phyloP scores from a whole-genome alignment of 2,888 invertebrate genomes.

The Epicampocera succincta region DNA sequence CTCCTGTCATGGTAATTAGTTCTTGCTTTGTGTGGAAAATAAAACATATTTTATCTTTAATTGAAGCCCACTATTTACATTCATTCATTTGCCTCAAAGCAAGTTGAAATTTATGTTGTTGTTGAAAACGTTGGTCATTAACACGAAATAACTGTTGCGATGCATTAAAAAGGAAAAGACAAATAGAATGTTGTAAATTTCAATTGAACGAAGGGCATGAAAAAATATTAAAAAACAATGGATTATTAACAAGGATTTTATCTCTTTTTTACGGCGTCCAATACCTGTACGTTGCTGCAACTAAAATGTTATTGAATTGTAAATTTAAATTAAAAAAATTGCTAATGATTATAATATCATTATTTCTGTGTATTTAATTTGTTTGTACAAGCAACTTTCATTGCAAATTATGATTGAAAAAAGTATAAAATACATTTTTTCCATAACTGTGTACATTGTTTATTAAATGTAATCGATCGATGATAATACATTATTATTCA shows the following conservation, averaged over 20 bases:
- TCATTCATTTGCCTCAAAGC: slow-evolving; percentile 13
- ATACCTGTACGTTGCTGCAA: slow-evolving; percentile 11
- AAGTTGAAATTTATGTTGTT: slow-evolving; percentile 20
- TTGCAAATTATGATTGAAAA: slow-evolving; percentile 45
- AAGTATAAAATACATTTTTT: slow-evolving; percentile 2
- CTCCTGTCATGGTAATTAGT: not conserved
- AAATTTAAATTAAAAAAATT: slow-evolving; percentile 27
- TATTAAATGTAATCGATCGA: slow-evolving; percentile 64
- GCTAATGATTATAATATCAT: slow-evolving; percentile 41
- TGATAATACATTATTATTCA: slow-evolving; percentile 42
- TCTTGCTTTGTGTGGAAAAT: not conserved
- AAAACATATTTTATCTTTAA: slow-evolving; percentile 37
- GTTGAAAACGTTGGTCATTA: slow-evolving; percentile 54
- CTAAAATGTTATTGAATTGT: slow-evolving; percentile 47
- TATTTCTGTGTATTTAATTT: slow-evolving; percentile 22
- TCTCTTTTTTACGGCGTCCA: slow-evolving; percentile 27
- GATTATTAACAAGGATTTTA: slow-evolving; percentile 58
- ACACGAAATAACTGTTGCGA: slow-evolving; percentile 50
- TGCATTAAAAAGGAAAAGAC: slow-evolving; percentile 4
- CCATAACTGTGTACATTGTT: slow-evolving; percentile 18
- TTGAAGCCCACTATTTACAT: not conserved
- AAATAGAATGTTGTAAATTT: not conserved
- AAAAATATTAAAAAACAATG: slow-evolving; percentile 43
- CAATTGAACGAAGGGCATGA: slow-evolving; percentile 27
- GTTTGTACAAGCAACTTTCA: slow-evolving; percentile 27